Percentiles rank a stretch among this genome's conserved stretches.
phyloP scores from a whole-genome alignment of 2,888 invertebrate genomes.

The Tineola bisselliella region DNA sequence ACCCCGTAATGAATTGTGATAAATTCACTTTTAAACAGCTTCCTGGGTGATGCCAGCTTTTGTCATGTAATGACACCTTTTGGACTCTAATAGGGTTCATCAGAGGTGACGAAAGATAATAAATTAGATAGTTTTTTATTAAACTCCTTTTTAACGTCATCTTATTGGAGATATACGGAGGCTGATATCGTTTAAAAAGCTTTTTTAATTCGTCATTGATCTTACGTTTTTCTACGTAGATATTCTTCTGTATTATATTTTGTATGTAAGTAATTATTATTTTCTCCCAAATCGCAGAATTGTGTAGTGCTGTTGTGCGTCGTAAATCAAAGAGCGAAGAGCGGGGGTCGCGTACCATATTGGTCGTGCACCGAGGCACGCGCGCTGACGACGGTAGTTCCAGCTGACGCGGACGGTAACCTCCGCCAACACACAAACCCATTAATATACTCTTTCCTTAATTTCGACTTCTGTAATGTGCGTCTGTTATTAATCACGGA shows the following conservation, averaged over 20 bases:
- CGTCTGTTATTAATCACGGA: slow-evolving; percentile 46
- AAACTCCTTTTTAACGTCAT: not conserved
- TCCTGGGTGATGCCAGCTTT: slow-evolving; percentile 38
- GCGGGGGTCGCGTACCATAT: slow-evolving; percentile 41
- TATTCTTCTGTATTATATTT: not conserved
- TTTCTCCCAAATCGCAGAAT: slow-evolving; percentile 27
- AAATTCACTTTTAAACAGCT: slow-evolving; percentile 38
- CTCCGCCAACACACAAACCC: slow-evolving; percentile 2
- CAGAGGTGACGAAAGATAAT: not conserved
- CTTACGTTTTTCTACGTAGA: not conserved
- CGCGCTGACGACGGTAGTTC: slow-evolving; percentile 19
- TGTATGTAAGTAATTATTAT: slow-evolving; percentile 1
- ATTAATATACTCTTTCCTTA: slow-evolving; percentile 23
- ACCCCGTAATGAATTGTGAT: slow-evolving; percentile 39
- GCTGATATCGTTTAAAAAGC: not conserved
- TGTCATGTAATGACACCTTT: slow-evolving; percentile 12
- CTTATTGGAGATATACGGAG: no score
- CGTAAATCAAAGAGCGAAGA: slow-evolving; percentile 55
- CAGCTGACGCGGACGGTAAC: slow-evolving; percentile 11
- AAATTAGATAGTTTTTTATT: not conserved
- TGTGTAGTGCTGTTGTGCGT: slow-evolving; percentile 40
- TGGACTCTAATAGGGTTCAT: not conserved
- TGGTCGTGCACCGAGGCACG: slow-evolving; percentile 27
- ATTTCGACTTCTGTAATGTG: slow-evolving; percentile 38
- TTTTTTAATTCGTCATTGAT: not conserved